Evolutionary conservation across 2,888 invertebrate species (phyloP), one percentile per base, ranked within the genome.

Genomic region (Torymus aiolomorphi): DNA sequence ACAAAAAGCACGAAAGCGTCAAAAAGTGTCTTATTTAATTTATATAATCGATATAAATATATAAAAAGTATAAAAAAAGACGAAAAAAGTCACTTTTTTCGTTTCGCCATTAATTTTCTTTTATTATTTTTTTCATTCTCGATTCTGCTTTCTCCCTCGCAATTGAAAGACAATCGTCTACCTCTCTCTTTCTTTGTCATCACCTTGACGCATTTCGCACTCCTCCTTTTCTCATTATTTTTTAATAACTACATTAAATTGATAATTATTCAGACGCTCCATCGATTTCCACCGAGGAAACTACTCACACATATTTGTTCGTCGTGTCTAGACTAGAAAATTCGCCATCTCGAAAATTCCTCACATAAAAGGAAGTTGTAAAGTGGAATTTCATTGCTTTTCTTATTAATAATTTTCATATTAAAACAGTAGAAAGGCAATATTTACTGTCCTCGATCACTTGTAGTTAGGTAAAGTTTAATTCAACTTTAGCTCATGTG

Each of bases 321-420:
- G 81, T 81, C 82, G 81, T 77, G 79, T 81, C 79, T 79, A 81
- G 82, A 82, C 82, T 82, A 82, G 82, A 82, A 81, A 82, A 79
- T 77, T 76, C 79, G 76, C 79, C 72, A 74, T 72, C 79, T 76
- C 67, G 76, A 80, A 78, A 78, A 73, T 77, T 78, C 71, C 59
- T 78, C 69, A 59, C n/a, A 49, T 31, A 42, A 13, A 65, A 77
- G 51, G 65, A 63, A 13, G 63, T 59, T 69, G 65, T 78, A 72
- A 80, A 78, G 75, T 80, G 72, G 72, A 78, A 63, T 69, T 67
- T 49, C 3, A 54, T 31, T 20, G 42, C 14, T 31, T 69, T 74
- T 51, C 54, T 59, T 52, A 42, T 52, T 51, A 59, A 56, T 77
- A 49, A 24, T 16, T 20, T 31, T 69, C 59, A 10, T 61, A 54